These are phyloP conservation scores for Siniperca scherzeri DNA, from an alignment of 2,797 vertebrate species.

Conservation along the genomic window DNA sequence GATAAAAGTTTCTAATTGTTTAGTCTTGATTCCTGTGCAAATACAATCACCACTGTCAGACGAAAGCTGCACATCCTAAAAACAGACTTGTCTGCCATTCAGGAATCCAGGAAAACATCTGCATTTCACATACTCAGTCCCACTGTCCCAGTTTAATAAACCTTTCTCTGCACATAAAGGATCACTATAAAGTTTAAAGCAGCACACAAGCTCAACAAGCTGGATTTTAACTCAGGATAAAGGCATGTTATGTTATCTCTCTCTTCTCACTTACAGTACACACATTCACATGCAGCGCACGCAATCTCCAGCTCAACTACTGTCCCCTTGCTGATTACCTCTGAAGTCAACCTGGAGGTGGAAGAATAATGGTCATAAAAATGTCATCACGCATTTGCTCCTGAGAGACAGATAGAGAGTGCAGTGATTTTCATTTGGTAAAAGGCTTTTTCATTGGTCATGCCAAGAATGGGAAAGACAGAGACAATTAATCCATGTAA, in stretches of 20 bases:
- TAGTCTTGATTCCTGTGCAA: slow-evolving; percentile 41
- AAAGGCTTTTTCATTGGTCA: slow-evolving; percentile 21
- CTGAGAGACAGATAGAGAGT: slow-evolving; percentile 29
- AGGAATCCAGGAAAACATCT: slow-evolving; percentile 62
- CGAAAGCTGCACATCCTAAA: slow-evolving; percentile 41
- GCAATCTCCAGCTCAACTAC: slow-evolving; percentile 29
- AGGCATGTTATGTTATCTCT: slow-evolving; percentile 35
- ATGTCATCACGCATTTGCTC: slow-evolving; percentile 46
- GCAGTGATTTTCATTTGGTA: slow-evolving; percentile 31
- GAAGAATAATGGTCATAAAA: slow-evolving; percentile 66
- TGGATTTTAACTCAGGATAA: slow-evolving; percentile 42
- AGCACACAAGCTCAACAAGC: slow-evolving; percentile 43
- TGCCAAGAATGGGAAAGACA: slow-evolving; percentile 31
- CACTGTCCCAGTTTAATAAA: slow-evolving; percentile 73
- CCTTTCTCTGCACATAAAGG: slow-evolving; percentile 45
- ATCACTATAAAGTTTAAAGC: slow-evolving; percentile 49
- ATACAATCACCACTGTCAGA: slow-evolving; percentile 15
- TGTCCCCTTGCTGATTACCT: slow-evolving; percentile 53
- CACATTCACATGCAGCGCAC: slow-evolving; percentile 9
- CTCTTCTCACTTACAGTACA: slow-evolving; percentile 36
- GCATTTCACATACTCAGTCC: slow-evolving; percentile 65
- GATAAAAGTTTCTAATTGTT: slow-evolving; percentile 12
- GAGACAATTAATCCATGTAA: slow-evolving; percentile 18
- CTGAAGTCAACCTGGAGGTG: slow-evolving; percentile 49
- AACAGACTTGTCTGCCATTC: slow-evolving; percentile 30